Evolutionary conservation across 2,113 vertebrate genomes (phyloP).

Genomic region (Callionymus lyra): DNA sequence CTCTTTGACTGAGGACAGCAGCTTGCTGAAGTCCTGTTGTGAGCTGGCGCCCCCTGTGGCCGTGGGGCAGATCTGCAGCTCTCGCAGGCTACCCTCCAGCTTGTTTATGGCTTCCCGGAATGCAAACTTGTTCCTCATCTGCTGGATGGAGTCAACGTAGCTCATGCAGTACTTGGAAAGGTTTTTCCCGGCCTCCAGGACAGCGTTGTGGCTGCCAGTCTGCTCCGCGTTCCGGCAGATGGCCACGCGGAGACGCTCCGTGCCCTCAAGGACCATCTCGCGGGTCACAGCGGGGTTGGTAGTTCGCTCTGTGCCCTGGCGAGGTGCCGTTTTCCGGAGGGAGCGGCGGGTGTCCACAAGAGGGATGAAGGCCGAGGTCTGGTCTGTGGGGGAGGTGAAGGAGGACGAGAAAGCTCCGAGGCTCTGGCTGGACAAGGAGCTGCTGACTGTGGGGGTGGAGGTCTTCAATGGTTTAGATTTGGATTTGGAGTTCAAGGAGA

Average conservation of each 20-base stretch:
- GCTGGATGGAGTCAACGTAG: conserved; percentile 96
- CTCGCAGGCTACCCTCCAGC: conserved; percentile 84
- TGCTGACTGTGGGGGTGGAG: conserved; percentile 52
- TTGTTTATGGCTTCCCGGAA: conserved; percentile 98
- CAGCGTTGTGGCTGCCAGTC: conserved; percentile 85
- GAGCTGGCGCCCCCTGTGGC: conserved; percentile 75
- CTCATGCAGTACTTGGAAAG: conserved; percentile 88
- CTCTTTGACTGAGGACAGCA: conserved; percentile 91
- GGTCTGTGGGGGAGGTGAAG: conserved; percentile 55
- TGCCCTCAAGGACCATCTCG: conserved; percentile 82
- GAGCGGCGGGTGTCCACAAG: conserved; percentile 84
- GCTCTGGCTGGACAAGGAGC: conserved; percentile 43
- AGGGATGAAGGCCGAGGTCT: conserved; percentile 79
- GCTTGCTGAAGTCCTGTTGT: conserved; percentile 92
- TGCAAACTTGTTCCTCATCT: conserved; percentile 96
- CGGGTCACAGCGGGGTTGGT: conserved; percentile 82
- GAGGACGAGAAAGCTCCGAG: conserved; percentile 43
- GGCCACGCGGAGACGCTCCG: conserved; percentile 76
- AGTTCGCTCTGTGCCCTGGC: conserved; percentile 78
- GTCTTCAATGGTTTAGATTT: conserved; percentile 73
- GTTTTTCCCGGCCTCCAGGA: conserved; percentile 94
- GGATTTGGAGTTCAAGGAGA: conserved; percentile 61
- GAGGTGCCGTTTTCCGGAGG: conserved; percentile 79
- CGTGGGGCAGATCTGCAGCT: conserved; percentile 91
- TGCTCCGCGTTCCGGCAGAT: conserved; percentile 88